phyloP scores from a whole-genome alignment of 2,113 vertebrate genomes.

The Aphyosemion australe region DNA sequence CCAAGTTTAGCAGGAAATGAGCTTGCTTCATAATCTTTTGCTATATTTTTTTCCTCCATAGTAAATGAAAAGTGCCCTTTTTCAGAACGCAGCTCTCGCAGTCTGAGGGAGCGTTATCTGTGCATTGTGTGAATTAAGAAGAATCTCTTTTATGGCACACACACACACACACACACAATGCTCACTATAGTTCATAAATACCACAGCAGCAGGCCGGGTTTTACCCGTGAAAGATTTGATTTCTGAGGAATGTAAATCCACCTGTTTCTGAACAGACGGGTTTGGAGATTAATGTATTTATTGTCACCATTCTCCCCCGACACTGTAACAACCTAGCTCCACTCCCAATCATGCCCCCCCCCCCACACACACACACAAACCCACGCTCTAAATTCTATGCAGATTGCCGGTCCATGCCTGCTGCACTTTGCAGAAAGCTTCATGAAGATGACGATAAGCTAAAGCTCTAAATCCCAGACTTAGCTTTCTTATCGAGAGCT shows the following conservation, averaged over 20 bases:
- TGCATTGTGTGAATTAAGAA: conserved; percentile 55
- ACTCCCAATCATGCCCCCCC: conserved; percentile 6
- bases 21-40: conserved; percentile 81
- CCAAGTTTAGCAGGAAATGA: conserved; percentile 85
- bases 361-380: not conserved
- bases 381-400: conserved; percentile 57
- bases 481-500: conserved; percentile 81
- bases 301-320: conserved; percentile 34
- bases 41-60: conserved; percentile 45
- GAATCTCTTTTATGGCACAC: conserved; percentile 15
- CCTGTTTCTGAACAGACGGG: conserved; percentile 68
- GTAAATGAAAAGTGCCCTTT: conserved; percentile 76
- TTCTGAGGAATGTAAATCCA: conserved; percentile 73
- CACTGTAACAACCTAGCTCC: conserved; percentile 21
- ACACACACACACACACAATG: conserved; percentile 10
- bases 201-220: conserved; percentile 54
- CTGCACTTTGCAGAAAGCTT: conserved; percentile 76
- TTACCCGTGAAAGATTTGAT: conserved; percentile 60
- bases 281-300: conserved; percentile 65
- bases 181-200: conserved; percentile 58
- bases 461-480: conserved; percentile 83
- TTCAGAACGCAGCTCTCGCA: conserved; percentile 52
- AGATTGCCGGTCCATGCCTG: conserved; percentile 75
- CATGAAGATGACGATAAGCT: conserved; percentile 81
- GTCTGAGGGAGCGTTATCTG: conserved; percentile 47